Percentiles rank a stretch among this genome's conserved stretches.
These are phyloP conservation scores for Masticophis lateralis DNA, from an alignment of 2,797 vertebrate species.

Conservation along the genomic window DNA sequence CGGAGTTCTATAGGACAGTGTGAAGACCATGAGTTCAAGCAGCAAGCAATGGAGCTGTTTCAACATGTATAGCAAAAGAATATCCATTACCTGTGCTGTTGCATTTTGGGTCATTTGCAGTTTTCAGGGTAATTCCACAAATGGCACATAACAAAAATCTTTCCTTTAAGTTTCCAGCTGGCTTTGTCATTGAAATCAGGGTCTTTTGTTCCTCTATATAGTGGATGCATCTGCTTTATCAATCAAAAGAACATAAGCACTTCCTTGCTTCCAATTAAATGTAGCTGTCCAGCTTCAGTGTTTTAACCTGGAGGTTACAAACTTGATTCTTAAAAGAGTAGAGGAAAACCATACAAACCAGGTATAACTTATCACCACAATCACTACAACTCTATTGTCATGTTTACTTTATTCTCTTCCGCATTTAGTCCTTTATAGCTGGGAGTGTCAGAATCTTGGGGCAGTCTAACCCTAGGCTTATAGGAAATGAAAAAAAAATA, in stretches of 20 bases:
- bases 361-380: too few relatives aligned
- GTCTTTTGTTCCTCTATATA: not conserved
- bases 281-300: not conserved
- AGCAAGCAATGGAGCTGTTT: too few relatives aligned
- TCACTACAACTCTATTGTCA: not conserved
- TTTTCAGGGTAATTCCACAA: too few relatives aligned
- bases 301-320: too few relatives aligned
- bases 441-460: not conserved
- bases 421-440: not conserved
- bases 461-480: not conserved
- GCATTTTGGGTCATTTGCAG: too few relatives aligned
- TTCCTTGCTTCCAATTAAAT: not conserved
- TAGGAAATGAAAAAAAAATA: not conserved
- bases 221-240: not conserved
- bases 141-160: not conserved
- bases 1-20: too few relatives aligned
- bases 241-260: not conserved
- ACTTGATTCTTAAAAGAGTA: too few relatives aligned
- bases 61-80: too few relatives aligned
- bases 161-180: not conserved
- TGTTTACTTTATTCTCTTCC: not conserved
- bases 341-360: too few relatives aligned
- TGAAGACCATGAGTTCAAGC: too few relatives aligned
- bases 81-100: too few relatives aligned
- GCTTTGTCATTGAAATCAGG: not conserved